Evolutionary conservation across 1,140 invertebrate genomes (phyloP), one percentile per base, ranked within the genome.

Genomic region (Tetranychus urticae): DNA sequence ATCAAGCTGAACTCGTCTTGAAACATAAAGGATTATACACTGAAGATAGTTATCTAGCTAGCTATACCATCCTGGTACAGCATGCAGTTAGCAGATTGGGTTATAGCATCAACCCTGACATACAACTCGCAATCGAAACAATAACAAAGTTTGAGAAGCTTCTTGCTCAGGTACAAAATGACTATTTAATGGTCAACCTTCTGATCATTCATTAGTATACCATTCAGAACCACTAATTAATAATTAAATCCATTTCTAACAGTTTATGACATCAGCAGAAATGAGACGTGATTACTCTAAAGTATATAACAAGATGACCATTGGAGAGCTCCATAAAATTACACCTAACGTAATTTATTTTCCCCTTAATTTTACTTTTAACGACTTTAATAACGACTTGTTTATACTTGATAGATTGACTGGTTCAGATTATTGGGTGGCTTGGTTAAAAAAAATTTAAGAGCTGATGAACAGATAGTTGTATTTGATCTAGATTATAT

Each of bases 271-370:
- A 45, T 79, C 85, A 0, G 77, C 81, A n/a, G 84, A 89, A 70
- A 23, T n/a, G 50, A 13, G 50, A 33, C 50, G 50, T 31, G 50
- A 52, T 23, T 52, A 52, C 23, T 52, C 81, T 87, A 63, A 76
- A 84, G 62, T 88, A 2, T 90, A 91, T 71, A 79, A 82, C 59
- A 79, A 81, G 62, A 82, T 89, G 78, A 80, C 80, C 0, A 69
- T 93, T 0, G 72, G 74, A 0, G 79, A 87, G 64, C 70, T 94
- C 14, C 74, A 78, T 58, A 65, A 73, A 1, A 66, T 78, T 33
- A 80, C 87, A 50, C 85, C 85, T 42, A 62, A 62, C 36, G 63
- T 65, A 61, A 52, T 12, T n/a, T 8, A 13, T 2, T 2, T 52
- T n/a, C 6, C 8, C 7, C 14, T 46, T 46, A 10, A 14, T 46